Conservation (phyloP, 2,888 invertebrate genomes). For the Girardia tigrina region DNA sequence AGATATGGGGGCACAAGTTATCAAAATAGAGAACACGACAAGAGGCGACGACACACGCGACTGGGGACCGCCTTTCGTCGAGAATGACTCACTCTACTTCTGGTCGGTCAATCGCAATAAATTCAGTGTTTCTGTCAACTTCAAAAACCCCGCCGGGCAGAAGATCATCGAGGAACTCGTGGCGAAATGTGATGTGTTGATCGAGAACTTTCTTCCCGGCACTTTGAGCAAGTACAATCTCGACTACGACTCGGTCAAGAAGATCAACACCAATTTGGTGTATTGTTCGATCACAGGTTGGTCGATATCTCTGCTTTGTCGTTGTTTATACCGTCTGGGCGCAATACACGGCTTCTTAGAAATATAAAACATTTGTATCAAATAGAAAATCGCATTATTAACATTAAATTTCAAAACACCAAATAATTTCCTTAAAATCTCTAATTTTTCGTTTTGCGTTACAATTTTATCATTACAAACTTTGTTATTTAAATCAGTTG, state of each 20-base stretch:
- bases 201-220: slow-evolving; percentile 87
- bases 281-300: slow-evolving; percentile 76
- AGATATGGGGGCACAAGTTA: slow-evolving; percentile 78
- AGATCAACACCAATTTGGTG: slow-evolving; percentile 64
- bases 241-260: slow-evolving; percentile 64
- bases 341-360: no score
- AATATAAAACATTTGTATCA: no score
- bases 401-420: no score
- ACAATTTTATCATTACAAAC: no score
- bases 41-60: slow-evolving; percentile 72
- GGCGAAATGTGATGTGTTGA: slow-evolving; percentile 65
- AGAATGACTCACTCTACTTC: slow-evolving; percentile 63
- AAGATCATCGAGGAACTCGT: slow-evolving; percentile 56
- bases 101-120: slow-evolving; percentile 80
- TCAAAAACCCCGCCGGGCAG: slow-evolving; percentile 60
- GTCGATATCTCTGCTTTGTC: no score
- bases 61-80: slow-evolving; percentile 79
- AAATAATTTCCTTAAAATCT: no score
- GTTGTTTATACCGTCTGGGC: no score
- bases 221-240: slow-evolving; percentile 63
- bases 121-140: slow-evolving; percentile 67
- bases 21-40: slow-evolving; percentile 73
- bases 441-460: no score
- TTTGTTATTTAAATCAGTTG: no score
- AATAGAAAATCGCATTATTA: no score